Base-by-base conservation (phyloP, 1,140 invertebrate species). In the Pseudomyrmex cubaensis region DNA sequence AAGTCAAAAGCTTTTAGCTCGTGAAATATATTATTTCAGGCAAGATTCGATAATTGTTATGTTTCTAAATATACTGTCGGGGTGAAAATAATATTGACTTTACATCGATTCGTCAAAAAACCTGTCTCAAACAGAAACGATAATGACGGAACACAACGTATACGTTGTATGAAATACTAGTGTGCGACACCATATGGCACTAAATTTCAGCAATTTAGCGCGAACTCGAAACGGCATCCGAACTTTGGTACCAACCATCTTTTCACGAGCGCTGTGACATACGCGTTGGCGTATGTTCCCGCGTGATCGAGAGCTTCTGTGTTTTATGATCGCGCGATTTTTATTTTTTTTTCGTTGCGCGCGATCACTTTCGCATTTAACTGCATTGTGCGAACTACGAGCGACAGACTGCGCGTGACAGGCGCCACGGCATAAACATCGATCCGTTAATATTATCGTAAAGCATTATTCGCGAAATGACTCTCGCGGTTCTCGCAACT, bases 381-480 rank as follows among this genome's bases (percentile, higher is more conserved):
- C 66, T 78, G 64, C 54, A 70, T 78, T 70, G 76, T 72, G 66
- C 54, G 63, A 57, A 50, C 75, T 77, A 17, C 13, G 15, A 59
- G 22, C 66, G 76, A 70, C 66, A 70, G 76, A 70, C 76, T 80
- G 76, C 76, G 76, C 66, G 76, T 80, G 76, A 80, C 76, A 72
- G 66, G 25, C 66, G 76, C 76, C 66, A 70, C 66, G 54, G 76
- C 66, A 80, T 80, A 80, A 80, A 80, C 66, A 80, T 80, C 76
- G 76, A 78, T 78, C 76, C 70, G 64, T 44, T 64, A 78, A 78
- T 72, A 80, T 80, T 80, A 80, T 54, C 66, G 76, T 72, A 48
- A 70, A 59, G 76, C 76, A 80, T 72, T 80, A 72, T 46, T 72
- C 64, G 76, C 66, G 54, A 80, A 80, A 80, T 80, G 76, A 80